These are phyloP conservation scores for Nasonia vitripennis DNA, from an alignment of 1,140 invertebrate species.

Conservation along the genomic window DNA sequence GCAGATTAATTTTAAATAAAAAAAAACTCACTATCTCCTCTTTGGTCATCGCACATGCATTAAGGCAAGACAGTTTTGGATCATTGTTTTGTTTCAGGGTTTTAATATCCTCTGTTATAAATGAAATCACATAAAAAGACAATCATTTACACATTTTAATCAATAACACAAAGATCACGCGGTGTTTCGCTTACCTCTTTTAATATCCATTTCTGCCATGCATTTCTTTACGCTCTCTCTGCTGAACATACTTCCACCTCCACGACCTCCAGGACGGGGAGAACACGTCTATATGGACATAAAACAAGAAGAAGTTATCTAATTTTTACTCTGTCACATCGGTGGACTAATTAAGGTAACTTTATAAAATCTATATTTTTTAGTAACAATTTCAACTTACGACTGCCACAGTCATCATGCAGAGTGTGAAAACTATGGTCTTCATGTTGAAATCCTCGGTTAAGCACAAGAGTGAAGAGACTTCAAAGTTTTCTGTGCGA, in stretches of 20 bases:
- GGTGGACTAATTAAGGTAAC: not conserved
- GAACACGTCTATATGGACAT: not conserved
- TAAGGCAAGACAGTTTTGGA: not conserved
- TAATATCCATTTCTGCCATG: not conserved
- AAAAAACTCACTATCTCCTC: not conserved
- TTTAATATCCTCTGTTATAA: not conserved
- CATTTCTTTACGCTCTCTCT: not conserved
- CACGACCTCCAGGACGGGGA: too few species aligned
- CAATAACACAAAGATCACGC: not conserved
- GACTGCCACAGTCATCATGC: not conserved
- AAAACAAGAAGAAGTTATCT: not conserved
- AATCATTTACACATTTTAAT: not conserved
- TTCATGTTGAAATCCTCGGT: not conserved
- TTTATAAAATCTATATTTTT: not conserved
- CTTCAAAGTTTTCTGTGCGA: not conserved
- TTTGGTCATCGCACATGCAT: not conserved
- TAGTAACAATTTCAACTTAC: not conserved
- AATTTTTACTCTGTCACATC: not conserved
- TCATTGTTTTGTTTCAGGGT: not conserved
- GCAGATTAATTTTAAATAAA: not conserved
- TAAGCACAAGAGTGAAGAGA: not conserved
- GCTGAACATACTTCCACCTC: not conserved
- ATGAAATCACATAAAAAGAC: not conserved
- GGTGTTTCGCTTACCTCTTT: not conserved
- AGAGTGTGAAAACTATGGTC: not conserved